phyloP scores from a whole-genome alignment of 2,888 invertebrate species.

The Masnerella sp. region DNA sequence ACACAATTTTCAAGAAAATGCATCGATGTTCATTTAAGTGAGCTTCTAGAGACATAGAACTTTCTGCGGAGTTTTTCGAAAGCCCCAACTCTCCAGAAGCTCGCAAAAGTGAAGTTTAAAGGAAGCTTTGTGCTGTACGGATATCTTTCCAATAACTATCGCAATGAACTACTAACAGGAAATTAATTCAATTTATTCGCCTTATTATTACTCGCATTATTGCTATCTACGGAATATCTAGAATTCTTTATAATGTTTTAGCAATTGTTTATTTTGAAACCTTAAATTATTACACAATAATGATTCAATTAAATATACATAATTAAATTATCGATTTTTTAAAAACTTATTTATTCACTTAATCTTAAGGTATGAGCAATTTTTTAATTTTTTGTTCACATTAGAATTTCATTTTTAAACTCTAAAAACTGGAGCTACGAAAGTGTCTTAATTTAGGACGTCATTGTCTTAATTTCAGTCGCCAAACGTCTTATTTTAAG shows the following conservation, averaged over 20 bases:
- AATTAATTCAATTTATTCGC: conserved; percentile 40
- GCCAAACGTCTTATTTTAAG: too few species aligned
- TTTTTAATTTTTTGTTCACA: too few species aligned
- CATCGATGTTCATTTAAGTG: conserved; percentile 39
- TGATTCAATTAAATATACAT: too few species aligned
- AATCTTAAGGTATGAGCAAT: too few species aligned
- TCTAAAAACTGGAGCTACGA: too few species aligned
- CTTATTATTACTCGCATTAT: conserved; percentile 32
- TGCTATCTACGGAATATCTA: neutral
- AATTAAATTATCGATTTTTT: too few species aligned
- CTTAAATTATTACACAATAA: too few species aligned
- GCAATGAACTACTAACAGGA: conserved; percentile 39
- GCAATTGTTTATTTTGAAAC: too few species aligned
- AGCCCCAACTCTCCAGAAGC: conserved; percentile 30
- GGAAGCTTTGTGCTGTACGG: conserved; percentile 35
- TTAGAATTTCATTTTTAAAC: too few species aligned
- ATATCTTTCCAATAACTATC: conserved; percentile 40
- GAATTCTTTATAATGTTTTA: neutral
- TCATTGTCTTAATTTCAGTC: too few species aligned
- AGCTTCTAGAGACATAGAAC: conserved; percentile 36
- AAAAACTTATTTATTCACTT: too few species aligned
- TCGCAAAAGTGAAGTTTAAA: conserved; percentile 45
- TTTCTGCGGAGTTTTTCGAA: conserved; percentile 40
- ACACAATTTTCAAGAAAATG: conserved; percentile 24
- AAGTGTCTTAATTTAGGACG: too few species aligned